phyloP scores from a whole-genome alignment of 2,888 invertebrate species.

The Andricus curvator region DNA sequence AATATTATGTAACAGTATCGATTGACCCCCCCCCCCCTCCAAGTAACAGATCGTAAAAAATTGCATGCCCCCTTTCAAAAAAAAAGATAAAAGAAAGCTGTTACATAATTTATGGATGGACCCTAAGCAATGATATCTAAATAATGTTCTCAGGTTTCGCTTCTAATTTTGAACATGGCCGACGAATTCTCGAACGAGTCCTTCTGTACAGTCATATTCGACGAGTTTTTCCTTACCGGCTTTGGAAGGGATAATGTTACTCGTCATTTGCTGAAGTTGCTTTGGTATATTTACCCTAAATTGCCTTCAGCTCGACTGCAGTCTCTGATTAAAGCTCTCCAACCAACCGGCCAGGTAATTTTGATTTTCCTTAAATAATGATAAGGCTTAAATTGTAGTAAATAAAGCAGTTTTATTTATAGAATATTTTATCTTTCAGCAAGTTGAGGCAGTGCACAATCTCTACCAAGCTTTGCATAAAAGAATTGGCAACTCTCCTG shows the following conservation, averaged over 20 bases:
- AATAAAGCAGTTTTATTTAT: constrained; percentile 1
- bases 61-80: too few species aligned
- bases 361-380: background rate
- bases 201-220: constrained; percentile 96
- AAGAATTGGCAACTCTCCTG: constrained; percentile 82
- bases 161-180: constrained; percentile 89
- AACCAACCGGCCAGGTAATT: constrained; percentile 80
- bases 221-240: constrained; percentile 96
- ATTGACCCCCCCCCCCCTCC: too few species aligned
- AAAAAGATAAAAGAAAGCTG: too few species aligned
- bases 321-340: constrained; percentile 89
- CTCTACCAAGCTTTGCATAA: constrained; percentile 88
- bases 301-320: constrained; percentile 89
- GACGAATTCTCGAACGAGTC: constrained; percentile 97
- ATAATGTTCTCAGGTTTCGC: constrained; percentile 80
- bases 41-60: too few species aligned
- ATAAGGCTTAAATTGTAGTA: too few species aligned
- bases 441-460: constrained; percentile 91
- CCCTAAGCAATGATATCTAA: background rate
- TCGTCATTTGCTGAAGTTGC: constrained; percentile 91
- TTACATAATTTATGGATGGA: too few species aligned
- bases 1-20: too few species aligned
- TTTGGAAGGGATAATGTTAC: constrained; percentile 94
- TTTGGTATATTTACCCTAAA: constrained; percentile 94
- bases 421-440: constrained; percentile 77